Percentiles rank a stretch among this genome's conserved stretches.
Conservation (phyloP, 2,797 vertebrate species). For the Clarias fuscus region DNA sequence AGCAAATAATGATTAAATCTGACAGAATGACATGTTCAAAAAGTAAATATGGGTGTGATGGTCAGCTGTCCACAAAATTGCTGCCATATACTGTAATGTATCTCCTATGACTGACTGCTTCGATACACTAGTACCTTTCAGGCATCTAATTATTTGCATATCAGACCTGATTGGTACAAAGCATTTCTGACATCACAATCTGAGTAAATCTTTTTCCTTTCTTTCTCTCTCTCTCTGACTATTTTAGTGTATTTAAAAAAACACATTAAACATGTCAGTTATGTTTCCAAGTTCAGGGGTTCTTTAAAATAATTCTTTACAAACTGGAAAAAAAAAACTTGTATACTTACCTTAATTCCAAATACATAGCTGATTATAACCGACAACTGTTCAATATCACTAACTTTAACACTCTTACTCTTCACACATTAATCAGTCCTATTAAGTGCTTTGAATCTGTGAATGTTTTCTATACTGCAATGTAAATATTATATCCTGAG, state of each 20-base stretch:
- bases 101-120: background rate
- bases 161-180: background rate
- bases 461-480: slow-evolving; percentile 27
- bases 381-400: background rate
- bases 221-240: too few relatives aligned
- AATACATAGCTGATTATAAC: background rate
- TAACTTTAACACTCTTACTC: background rate
- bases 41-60: background rate
- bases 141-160: background rate
- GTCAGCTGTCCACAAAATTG: background rate
- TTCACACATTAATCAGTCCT: background rate
- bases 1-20: background rate
- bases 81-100: background rate
- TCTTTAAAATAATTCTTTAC: background rate
- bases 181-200: background rate
- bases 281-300: background rate
- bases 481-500: slow-evolving; percentile 38
- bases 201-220: too few relatives aligned
- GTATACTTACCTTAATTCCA: background rate
- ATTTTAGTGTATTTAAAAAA: too few relatives aligned
- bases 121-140: background rate
- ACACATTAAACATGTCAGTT: background rate
- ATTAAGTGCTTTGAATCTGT: background rate
- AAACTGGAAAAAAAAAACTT: background rate
- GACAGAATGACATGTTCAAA: background rate